Evolutionary conservation across 2,797 vertebrate genomes (phyloP).

Genomic region (Gadopsis bispinosus): DNA sequence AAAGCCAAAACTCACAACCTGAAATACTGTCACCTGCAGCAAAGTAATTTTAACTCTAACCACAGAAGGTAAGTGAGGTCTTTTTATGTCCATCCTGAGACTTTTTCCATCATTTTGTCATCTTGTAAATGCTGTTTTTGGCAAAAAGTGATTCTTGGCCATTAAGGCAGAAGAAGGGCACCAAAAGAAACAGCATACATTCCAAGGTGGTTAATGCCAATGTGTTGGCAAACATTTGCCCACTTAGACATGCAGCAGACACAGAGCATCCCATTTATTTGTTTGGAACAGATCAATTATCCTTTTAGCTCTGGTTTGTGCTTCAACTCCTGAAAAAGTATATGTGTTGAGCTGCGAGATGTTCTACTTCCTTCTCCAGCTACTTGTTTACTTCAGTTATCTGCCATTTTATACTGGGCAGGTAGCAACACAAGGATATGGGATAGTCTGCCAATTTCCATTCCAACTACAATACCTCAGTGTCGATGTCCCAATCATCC

Average conservation of each 20-base stretch:
- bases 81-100: too few species aligned
- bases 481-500: constrained; percentile 81
- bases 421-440: background rate
- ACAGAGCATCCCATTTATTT: background rate
- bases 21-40: background rate
- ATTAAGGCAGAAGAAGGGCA: background rate
- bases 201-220: background rate
- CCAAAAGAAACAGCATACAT: background rate
- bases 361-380: too few species aligned
- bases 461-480: constrained; percentile 64
- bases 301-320: background rate
- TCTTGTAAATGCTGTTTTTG: background rate
- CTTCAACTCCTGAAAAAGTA: too few species aligned
- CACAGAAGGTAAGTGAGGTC: too few species aligned
- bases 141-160: background rate
- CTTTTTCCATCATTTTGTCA: background rate
- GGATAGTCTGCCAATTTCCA: background rate
- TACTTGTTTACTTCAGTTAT: too few species aligned
- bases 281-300: background rate
- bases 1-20: background rate
- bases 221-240: background rate
- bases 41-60: background rate
- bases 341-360: too few species aligned
- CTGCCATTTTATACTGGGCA: too few species aligned
- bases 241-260: background rate